A percentile compares a stretch with the other conserved stretches of the same genome.
These are phyloP conservation scores for Drosophila bunnanda DNA, from an alignment of 2,888 invertebrate genomes.

Conservation along the genomic window DNA sequence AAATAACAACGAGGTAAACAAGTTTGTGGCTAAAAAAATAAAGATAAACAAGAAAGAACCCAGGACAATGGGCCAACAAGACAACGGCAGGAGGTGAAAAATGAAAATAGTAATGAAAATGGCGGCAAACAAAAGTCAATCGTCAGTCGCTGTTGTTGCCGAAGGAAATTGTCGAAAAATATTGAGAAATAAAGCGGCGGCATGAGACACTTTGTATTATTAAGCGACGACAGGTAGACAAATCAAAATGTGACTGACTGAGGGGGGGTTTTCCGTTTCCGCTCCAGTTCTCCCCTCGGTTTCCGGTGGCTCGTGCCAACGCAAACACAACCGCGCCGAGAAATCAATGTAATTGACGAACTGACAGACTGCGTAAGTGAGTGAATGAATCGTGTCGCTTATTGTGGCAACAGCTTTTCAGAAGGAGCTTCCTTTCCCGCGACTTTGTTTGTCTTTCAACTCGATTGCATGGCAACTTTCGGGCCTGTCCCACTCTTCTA, in stretches of 20 bases:
- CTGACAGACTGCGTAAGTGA: slow-evolving; percentile 60
- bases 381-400: slow-evolving; percentile 53
- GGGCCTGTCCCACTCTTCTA: slow-evolving; percentile 5
- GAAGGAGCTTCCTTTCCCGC: slow-evolving; percentile 8
- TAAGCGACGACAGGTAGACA: slow-evolving; percentile 64
- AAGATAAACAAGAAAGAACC: slow-evolving; percentile 14
- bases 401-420: slow-evolving; percentile 57
- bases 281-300: slow-evolving; percentile 23
- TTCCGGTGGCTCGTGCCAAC: slow-evolving; percentile 58
- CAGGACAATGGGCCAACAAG: slow-evolving; percentile 4
- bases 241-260: slow-evolving; percentile 57
- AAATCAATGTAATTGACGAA: slow-evolving; percentile 79
- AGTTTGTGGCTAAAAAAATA: slow-evolving; percentile 27
- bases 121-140: slow-evolving; percentile 68
- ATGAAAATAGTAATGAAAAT: slow-evolving; percentile 68
- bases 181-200: slow-evolving; percentile 22
- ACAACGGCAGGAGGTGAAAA: slow-evolving; percentile 32
- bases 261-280: slow-evolving; percentile 56
- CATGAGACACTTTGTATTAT: slow-evolving; percentile 73
- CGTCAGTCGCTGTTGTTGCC: slow-evolving; percentile 49
- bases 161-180: slow-evolving; percentile 52
- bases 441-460: slow-evolving; percentile 76
- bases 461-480: slow-evolving; percentile 73
- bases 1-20: slow-evolving; percentile 61
- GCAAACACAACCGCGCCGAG: slow-evolving; percentile 68